Conservation (phyloP, 2,113 vertebrate species). For the Dasyprocta punctata region DNA sequence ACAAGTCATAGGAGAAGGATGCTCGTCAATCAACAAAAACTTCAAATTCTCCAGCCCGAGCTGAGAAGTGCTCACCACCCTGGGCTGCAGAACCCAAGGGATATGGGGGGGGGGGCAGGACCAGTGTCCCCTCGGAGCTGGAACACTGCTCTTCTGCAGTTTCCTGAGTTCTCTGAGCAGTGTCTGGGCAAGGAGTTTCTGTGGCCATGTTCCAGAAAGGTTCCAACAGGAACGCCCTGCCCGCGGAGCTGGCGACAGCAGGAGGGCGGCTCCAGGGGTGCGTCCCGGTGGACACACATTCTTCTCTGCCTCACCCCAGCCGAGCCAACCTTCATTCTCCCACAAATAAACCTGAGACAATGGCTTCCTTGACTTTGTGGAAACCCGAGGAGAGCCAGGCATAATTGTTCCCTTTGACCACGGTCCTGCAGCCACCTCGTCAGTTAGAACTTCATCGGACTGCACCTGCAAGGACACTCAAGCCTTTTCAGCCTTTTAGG, state of each 20-base stretch:
- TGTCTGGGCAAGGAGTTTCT: background rate
- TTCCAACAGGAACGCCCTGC: background rate
- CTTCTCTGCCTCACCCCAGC: background rate
- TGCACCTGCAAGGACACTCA: background rate
- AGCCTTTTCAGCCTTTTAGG: background rate
- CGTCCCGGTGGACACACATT: background rate
- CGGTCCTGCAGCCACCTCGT: background rate
- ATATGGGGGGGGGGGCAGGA: fast-evolving
- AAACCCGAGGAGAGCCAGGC: background rate
- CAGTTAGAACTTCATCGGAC: background rate
- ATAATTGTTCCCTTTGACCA: background rate
- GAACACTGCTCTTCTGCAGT: background rate
- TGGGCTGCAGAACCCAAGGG: fast-evolving
- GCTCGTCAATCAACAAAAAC: background rate
- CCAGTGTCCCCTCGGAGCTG: background rate
- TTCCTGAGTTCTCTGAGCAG: background rate
- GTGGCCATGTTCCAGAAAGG: background rate
- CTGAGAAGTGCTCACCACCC: background rate
- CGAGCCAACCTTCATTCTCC: background rate
- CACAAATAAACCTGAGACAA: background rate
- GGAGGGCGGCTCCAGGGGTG: background rate
- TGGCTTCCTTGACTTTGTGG: background rate
- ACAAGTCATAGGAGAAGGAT: background rate
- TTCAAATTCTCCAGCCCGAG: background rate
- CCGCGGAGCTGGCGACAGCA: background rate